Percentiles rank a stretch among this genome's conserved stretches.
Evolutionary conservation across 2,113 vertebrate species (phyloP).

Genomic region (Mixornis gularis): DNA sequence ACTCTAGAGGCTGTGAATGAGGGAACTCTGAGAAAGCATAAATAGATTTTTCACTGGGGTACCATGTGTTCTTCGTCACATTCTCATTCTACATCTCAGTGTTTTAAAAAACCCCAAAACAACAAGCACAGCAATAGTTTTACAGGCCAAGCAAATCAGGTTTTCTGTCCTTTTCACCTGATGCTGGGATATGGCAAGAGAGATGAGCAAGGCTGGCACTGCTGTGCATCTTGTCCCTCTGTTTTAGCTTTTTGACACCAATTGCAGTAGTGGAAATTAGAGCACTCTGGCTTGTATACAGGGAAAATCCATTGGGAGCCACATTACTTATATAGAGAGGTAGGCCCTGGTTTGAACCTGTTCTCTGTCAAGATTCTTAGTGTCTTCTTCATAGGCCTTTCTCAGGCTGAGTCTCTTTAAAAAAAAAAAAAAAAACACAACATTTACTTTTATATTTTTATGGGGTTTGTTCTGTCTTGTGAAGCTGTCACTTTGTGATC

Average conservation of each 20-base stretch:
- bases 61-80: not conserved
- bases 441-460: not conserved
- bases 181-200: not conserved
- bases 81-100: not conserved
- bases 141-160: not conserved
- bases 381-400: not conserved
- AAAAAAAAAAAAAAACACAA: not conserved
- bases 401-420: not conserved
- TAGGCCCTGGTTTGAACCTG: not conserved
- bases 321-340: not conserved
- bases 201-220: not conserved
- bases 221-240: not conserved
- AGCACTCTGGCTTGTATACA: not conserved
- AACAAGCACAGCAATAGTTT: not conserved
- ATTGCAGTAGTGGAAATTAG: not conserved
- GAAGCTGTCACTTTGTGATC: not conserved
- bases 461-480: not conserved
- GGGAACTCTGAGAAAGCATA: not conserved
- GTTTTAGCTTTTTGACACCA: not conserved
- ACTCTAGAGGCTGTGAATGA: not conserved
- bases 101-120: not conserved
- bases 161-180: not conserved
- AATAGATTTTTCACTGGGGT: not conserved
- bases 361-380: not conserved
- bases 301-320: not conserved